Base-by-base conservation (phyloP, 2,797 vertebrate genomes). In the Onychomys torridus region DNA sequence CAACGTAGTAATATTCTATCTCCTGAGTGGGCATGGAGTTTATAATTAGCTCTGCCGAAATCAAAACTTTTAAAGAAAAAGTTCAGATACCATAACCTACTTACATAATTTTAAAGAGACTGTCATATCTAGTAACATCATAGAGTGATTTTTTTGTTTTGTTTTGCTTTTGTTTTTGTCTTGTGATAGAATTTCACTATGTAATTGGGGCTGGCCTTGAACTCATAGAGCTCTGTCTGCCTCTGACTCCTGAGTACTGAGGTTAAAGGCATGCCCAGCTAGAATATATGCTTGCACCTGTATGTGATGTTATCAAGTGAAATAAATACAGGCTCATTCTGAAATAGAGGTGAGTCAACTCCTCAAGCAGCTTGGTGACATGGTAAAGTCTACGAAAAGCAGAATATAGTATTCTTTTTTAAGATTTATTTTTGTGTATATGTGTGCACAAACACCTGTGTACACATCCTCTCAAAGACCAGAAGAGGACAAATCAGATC, bases 1-100 rank as follows among this genome's bases (percentile, higher is more conserved):
- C 65, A 16, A 32, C 19, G 17, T 43, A 71, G 13, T 65, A 27
- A 87, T 34, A 87, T 34, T 49, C 4, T 52, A 69, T 52, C 32
- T 87, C 65, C 23, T 40, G 34, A 3, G 34, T 25, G 4, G 23
- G n/a, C 21, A n/a, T 32, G 40, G 77, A 67, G 43, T 85, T 89
- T 86, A 21, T 97, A 83, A 84, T 76, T 92, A 90, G 81, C 25
- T 52, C 32, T 59, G 2, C 34, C 37, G 19, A 94, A 89, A 79
- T 77, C 7, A 82, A 61, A 29, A 61, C 5, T 43, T 81, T 61
- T 83, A 43, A 29, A 59, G 57, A 40, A 40, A 83, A 43, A 93
- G 55, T 83, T 89, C 46, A 49, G 55, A 57, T 73, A 93, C 92
- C 77, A 82, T 92, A 69, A 57, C 37, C 21, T 90, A 25, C 29